phyloP scores from a whole-genome alignment of 2,113 vertebrate genomes.

The Oncorhynchus clarkii region DNA sequence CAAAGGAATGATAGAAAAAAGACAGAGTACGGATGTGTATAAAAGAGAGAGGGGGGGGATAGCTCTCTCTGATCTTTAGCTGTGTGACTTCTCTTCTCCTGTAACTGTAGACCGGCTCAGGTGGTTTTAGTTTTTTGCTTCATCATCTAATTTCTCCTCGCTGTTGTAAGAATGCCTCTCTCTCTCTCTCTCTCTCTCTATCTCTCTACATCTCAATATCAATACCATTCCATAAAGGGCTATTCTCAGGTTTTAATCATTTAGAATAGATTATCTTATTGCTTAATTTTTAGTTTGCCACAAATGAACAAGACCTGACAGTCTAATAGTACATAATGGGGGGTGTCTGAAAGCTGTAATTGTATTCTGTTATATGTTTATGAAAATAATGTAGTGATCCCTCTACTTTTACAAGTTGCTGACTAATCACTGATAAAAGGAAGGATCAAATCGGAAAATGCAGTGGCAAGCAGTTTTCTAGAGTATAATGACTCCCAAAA shows the following conservation, averaged over 20 bases:
- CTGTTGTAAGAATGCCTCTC: not conserved
- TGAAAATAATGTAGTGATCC: not conserved
- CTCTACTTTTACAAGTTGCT: constrained; percentile 1
- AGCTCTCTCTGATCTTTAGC: constrained; percentile 3
- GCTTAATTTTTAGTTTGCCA: not conserved
- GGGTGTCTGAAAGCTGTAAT: not conserved
- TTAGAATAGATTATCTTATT: not conserved
- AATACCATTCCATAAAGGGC: not conserved
- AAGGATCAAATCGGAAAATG: constrained; percentile 36
- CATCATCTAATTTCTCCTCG: constrained; percentile 30
- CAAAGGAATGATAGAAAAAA: not conserved
- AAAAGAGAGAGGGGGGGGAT: constrained; percentile 7
- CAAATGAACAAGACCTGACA: not conserved
- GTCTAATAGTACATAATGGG: not conserved
- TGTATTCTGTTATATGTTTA: constrained; percentile 8
- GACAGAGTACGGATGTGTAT: not conserved
- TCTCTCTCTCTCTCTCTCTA: not conserved
- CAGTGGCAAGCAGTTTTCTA: constrained; percentile 32
- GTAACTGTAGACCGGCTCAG: constrained; percentile 28
- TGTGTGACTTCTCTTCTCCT: constrained; percentile 20
- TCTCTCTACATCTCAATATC: not conserved
- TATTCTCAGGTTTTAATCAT: not conserved
- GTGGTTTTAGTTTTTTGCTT: constrained; percentile 20
- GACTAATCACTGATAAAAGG: constrained; percentile 19
- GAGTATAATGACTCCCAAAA: not conserved